Base-by-base conservation (phyloP, 2,888 invertebrate species). In the Spatulosminthurus flaviceps region DNA sequence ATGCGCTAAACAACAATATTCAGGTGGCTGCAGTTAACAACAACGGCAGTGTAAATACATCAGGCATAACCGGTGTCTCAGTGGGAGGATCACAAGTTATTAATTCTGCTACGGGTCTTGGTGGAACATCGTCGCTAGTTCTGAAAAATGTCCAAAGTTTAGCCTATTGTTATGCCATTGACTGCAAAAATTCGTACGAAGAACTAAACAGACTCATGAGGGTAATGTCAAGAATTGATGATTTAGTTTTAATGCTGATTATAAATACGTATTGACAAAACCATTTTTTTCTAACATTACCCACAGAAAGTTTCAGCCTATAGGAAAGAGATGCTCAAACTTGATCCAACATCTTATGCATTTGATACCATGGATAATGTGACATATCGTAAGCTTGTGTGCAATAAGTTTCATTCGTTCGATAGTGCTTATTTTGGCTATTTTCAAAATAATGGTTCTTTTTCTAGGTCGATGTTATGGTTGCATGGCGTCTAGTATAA, bases 151-250 rank as follows among this genome's bases (percentile, higher is more conserved):
- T 98, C 86, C 97, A 98, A 87, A 92, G 95, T 84, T 90, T 98
- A 61, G 97, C 97, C 1, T 96, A 96, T 88, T 95, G 95, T 87
- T 98, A 98, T 88, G 96, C 97, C 87, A 93, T 93, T 70, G 98
- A 98, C 86, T 97, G 97, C 87, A 95, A 95, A 87, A 93, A 93
- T 5, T 94, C 96, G 9, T 98, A 97, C 88, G 98, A 98, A 87
- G 98, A 98, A 87, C 90, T 98, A 0, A 96, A 90, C 85, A 89
- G 90, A 85, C 89, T 90, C 64, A 90, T 91, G 79, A 90, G 90
- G 88, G 88, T 88, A 83, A 80, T n/a, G n/a, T n/a, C n/a, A n/a
- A n/a, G n/a, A n/a, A n/a, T 2, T 4, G n/a, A 72, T 26, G 16
- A 72, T 26, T 28, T 34, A 43, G 16, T 24, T 51, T 28, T 51